Percentiles rank a stretch among this genome's conserved stretches.
phyloP scores from a whole-genome alignment of 2,797 vertebrate species.

The Borostomias antarcticus region DNA sequence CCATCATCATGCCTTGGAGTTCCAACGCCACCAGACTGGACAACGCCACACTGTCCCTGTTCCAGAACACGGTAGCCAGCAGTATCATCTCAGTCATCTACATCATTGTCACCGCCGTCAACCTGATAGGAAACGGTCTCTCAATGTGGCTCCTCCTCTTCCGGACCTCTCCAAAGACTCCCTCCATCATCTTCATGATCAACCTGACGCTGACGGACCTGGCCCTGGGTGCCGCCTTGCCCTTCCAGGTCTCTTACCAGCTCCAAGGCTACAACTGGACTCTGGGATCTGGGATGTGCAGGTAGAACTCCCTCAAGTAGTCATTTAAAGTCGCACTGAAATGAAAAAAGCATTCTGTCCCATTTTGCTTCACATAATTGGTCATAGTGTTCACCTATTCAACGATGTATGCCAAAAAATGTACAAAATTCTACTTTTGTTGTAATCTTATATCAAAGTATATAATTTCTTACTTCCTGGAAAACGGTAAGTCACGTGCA shows the following conservation, averaged over 20 bases:
- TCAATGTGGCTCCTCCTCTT: conserved; percentile 88
- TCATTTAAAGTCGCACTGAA: no score
- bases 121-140: conserved; percentile 84
- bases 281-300: conserved; percentile 81
- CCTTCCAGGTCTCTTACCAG: conserved; percentile 90
- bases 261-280: conserved; percentile 80
- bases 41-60: conserved; percentile 77
- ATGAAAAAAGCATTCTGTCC: no score
- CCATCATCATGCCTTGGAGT: conserved; percentile 63
- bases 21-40: conserved; percentile 69
- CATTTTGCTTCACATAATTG: no score
- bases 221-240: conserved; percentile 80
- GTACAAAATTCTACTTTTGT: no score
- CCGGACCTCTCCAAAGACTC: conserved; percentile 83
- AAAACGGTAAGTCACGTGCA: no score
- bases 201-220: conserved; percentile 91
- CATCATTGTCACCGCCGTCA: conserved; percentile 77
- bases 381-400: no score
- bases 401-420: no score
- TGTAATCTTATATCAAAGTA: no score
- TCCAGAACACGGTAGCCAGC: conserved; percentile 65
- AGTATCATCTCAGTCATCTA: conserved; percentile 79
- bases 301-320: conserved; percentile 42
- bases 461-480: no score
- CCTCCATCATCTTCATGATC: conserved; percentile 93